Base-by-base conservation (phyloP, 2,888 invertebrate species). In the Seira musarum region DNA sequence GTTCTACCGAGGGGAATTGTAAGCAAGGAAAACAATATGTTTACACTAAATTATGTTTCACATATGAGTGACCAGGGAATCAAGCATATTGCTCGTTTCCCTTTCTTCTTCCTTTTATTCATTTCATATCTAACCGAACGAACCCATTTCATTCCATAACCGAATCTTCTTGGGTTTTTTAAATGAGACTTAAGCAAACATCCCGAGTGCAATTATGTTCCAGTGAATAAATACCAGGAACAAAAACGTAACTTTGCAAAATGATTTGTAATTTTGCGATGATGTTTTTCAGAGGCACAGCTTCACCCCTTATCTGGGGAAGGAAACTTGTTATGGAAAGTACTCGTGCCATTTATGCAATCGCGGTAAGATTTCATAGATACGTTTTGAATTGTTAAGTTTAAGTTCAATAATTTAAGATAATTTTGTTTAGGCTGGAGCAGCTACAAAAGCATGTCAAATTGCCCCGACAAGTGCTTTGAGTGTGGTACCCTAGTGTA, bases 381-480 rank as follows among this genome's bases (percentile, higher is more conserved):
- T 19, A 19, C 57, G 2, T 57, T 57, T 57, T 57, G 57, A 19
- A 19, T 57, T 5, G 2, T 19, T 19, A 6, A 57, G 57, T 6
- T 57, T 57, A 10, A 57, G 21, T 57, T 57, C 5, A 15, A 30
- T 5, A 30, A 30, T 8, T 30, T 30, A 8, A 30, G 8, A 30
- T 30, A 30, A 5, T 30, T 30, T 30, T 30, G 30, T 30, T 8
- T 30, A 30, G 21, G 69, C 19, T 69, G 49, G 69, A 72, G 72
- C 65, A 73, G 78, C 74, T 78, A 78, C 73, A 82, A 82, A 71
- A 78, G 78, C 65, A 19, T 68, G 24, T 82, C 82, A 61, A 78
- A 82, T 71, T 77, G 77, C 60, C 78, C 82, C n/a, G 82, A 78
- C 64, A 72, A 73, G 25, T 82, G 82, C 68, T 82, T 78, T 60